Base-by-base conservation (phyloP, 30 jellyfish, hydroid and myxozoan species). In the Rhopilema esculentum region DNA sequence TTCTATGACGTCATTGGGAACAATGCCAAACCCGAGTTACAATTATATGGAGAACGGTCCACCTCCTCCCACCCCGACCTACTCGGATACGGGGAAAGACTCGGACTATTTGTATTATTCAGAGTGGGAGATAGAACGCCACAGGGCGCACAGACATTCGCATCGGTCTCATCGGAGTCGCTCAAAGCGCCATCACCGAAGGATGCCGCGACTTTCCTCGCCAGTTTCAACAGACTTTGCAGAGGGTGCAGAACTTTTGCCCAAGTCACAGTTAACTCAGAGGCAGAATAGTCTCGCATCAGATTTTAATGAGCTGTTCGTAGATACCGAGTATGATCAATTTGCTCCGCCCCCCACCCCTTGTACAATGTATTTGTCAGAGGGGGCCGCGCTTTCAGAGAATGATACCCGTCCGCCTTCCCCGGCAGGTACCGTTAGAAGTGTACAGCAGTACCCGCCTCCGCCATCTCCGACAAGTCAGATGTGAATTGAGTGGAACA, bases 391-490 rank as follows among this genome's bases (percentile, higher is more conserved):
- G 9, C 57, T 87, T 82, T 89, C 97, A 18, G 97, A 89, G 25
- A 87, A 79, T 18, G 98, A 94, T 28, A 82, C 91, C 25, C 90
- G 97, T 20, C 97, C 98, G 18, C 93, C 96, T 9, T 86, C 98
- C 67, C 94, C 97, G 57, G 82, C 98, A 0, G 93, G 74, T 19
- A 85, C 98, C 12, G 96, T 77, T 25, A 48, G 89, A 70, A 87
- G 98, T 73, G 26, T 88, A 22, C 97, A 92, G 22, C 98, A 84
- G 80, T 94, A 80, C 61, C 97, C 98, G 0, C 98, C 98, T 28
- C 98, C 98, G n/a, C 98, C 98, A 27, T 94, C 98, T 17, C 98
- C 98, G 6, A 90, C 97, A 23, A 94, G 98, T 77, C 97, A 94
- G 83, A 86, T 94, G 82, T 89, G 33, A 84, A 32, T 40, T 40